These are phyloP conservation scores for Boloria selene DNA, from an alignment of 2,888 invertebrate genomes.

Conservation along the genomic window DNA sequence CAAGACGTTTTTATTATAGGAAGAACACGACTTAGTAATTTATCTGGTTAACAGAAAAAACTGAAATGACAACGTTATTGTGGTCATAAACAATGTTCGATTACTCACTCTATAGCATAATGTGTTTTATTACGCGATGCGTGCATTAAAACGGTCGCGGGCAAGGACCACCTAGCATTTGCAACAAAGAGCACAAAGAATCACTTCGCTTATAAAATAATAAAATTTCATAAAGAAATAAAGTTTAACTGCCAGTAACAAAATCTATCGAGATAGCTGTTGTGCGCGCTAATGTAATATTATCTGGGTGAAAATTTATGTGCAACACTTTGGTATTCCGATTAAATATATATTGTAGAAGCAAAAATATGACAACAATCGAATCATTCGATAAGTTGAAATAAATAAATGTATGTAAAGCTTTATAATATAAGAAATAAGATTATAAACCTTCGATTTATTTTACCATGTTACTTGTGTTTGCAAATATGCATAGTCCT, in stretches of 20 bases:
- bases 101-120: constrained; percentile 69
- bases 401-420: too few species aligned
- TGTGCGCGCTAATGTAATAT: constrained; percentile 43
- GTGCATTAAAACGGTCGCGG: constrained; percentile 45
- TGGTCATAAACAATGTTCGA: constrained; percentile 63
- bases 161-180: constrained; percentile 48
- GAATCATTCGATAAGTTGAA: background rate
- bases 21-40: constrained; percentile 51
- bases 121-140: constrained; percentile 54
- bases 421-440: too few species aligned
- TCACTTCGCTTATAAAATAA: constrained; percentile 56
- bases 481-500: too few species aligned
- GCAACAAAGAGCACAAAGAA: constrained; percentile 61
- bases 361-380: background rate
- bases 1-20: constrained; percentile 54
- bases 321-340: constrained; percentile 41
- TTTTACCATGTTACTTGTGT: too few species aligned
- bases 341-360: constrained; percentile 20
- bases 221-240: constrained; percentile 67
- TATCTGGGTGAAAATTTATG: constrained; percentile 47
- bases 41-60: constrained; percentile 51
- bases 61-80: constrained; percentile 57
- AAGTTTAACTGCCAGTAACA: constrained; percentile 67
- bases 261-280: constrained; percentile 53
- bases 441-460: too few species aligned